Conservation (phyloP, 2,113 vertebrate genomes). For the Orcinus orca region DNA sequence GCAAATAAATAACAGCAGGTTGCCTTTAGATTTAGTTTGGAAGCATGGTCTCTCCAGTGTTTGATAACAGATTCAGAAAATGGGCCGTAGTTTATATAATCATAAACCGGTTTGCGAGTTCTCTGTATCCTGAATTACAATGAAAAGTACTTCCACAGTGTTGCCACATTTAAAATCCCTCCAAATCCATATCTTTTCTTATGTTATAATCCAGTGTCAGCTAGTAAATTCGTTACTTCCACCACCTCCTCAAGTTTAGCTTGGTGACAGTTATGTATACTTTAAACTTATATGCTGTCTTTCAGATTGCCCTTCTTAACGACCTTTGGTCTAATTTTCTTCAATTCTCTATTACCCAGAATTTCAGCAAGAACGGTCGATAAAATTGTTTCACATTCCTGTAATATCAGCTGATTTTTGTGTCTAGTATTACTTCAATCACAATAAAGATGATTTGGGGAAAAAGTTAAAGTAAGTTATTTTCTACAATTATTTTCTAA, state of each 20-base stretch:
- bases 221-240: conserved; percentile 36
- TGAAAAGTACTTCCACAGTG: background rate
- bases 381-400: conserved; percentile 17
- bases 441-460: background rate
- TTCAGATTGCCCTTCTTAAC: background rate
- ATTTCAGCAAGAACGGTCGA: conserved; percentile 2
- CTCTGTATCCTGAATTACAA: background rate
- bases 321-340: background rate
- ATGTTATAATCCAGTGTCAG: background rate
- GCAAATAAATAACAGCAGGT: conserved; percentile 60
- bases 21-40: conserved; percentile 59
- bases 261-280: background rate
- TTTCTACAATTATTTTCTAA: conserved; percentile 67
- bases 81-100: background rate
- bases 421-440: background rate
- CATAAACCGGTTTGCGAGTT: conserved; percentile 11
- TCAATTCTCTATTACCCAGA: background rate
- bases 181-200: background rate
- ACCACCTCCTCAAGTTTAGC: background rate
- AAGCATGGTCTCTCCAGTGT: conserved; percentile 35
- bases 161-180: background rate
- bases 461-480: conserved; percentile 33
- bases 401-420: background rate
- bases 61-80: conserved; percentile 48
- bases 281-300: background rate